These are phyloP conservation scores for Notothenia coriiceps DNA, from an alignment of 2,113 vertebrate genomes.

Conservation along the genomic window DNA sequence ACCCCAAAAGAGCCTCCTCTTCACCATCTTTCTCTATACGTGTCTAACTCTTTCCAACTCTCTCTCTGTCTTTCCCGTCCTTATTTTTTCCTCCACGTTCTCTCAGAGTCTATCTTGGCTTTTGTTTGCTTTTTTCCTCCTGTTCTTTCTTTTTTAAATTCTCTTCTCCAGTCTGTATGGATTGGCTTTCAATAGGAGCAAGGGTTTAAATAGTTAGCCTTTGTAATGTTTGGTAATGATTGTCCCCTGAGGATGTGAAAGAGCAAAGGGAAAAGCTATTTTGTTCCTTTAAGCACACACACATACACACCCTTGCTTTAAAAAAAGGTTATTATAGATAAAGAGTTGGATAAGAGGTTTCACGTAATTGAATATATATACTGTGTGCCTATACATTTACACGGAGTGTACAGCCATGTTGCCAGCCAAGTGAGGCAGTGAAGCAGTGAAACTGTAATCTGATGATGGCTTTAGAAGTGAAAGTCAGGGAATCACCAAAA, in stretches of 20 bases:
- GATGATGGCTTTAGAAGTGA: neutral
- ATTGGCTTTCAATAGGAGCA: conserved; percentile 73
- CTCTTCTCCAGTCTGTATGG: conserved; percentile 57
- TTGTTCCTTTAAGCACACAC: conserved; percentile 18
- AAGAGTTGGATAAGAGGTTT: conserved; percentile 1
- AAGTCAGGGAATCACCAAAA: neutral
- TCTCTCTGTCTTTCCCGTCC: conserved; percentile 58
- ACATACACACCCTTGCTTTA: conserved; percentile 3
- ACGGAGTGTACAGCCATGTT: too few species aligned
- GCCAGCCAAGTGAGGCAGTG: too few species aligned
- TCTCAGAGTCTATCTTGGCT: conserved; percentile 54
- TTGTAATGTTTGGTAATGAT: conserved; percentile 79
- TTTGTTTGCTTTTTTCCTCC: conserved; percentile 64
- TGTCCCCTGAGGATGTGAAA: conserved; percentile 68
- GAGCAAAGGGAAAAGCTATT: conserved; percentile 45
- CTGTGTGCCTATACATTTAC: neutral
- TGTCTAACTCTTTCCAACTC: conserved; percentile 57
- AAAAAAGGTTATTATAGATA: neutral
- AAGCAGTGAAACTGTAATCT: neutral
- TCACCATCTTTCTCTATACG: conserved; percentile 62
- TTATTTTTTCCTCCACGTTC: conserved; percentile 64
- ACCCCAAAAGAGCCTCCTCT: conserved; percentile 80
- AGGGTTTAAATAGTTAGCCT: conserved; percentile 79
- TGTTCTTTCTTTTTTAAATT: conserved; percentile 52
- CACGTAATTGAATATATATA: neutral